A percentile compares a stretch with the other conserved stretches of the same genome.
Conservation (phyloP, 2,888 invertebrate species). For the Alloplasta piceator region DNA sequence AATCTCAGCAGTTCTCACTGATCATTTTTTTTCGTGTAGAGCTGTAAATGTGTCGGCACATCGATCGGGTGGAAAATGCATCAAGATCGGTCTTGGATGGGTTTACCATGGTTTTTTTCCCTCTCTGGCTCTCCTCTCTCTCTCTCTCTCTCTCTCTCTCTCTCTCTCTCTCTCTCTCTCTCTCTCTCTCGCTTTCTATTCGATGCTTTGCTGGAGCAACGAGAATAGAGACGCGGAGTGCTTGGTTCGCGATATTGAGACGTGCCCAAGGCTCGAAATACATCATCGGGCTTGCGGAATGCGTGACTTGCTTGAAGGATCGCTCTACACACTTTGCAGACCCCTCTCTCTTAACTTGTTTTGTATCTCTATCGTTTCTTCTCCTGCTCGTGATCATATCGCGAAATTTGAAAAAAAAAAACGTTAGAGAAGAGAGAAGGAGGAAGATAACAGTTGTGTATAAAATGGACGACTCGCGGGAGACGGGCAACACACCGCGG, state of each 20-base stretch:
- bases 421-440: neutral
- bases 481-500: neutral
- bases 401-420: neutral
- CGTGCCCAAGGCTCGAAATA: slow-evolving; percentile 67
- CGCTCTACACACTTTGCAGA: slow-evolving; percentile 31
- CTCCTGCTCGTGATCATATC: slow-evolving; percentile 24
- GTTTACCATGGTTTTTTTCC: neutral
- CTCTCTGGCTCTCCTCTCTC: neutral
- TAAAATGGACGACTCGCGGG: too few relatives aligned
- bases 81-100: slow-evolving; percentile 47
- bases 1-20: too few relatives aligned
- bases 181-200: slow-evolving; percentile 36
- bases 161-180: slow-evolving; percentile 7
- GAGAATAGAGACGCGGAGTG: slow-evolving; percentile 57
- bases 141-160: slow-evolving; percentile 20
- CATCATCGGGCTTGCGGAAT: slow-evolving; percentile 64
- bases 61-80: slow-evolving; percentile 42
- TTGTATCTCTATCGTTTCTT: slow-evolving; percentile 17
- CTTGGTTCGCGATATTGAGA: slow-evolving; percentile 60
- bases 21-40: neutral
- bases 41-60: slow-evolving; percentile 2
- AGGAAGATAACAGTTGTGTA: too few relatives aligned
- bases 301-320: slow-evolving; percentile 66
- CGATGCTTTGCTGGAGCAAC: slow-evolving; percentile 58
- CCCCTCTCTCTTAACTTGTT: slow-evolving; percentile 17